A percentile compares a stretch with the other conserved stretches of the same genome.
phyloP scores from a whole-genome alignment of 23 tunicate genomes.

The Halocynthia roretzi region DNA sequence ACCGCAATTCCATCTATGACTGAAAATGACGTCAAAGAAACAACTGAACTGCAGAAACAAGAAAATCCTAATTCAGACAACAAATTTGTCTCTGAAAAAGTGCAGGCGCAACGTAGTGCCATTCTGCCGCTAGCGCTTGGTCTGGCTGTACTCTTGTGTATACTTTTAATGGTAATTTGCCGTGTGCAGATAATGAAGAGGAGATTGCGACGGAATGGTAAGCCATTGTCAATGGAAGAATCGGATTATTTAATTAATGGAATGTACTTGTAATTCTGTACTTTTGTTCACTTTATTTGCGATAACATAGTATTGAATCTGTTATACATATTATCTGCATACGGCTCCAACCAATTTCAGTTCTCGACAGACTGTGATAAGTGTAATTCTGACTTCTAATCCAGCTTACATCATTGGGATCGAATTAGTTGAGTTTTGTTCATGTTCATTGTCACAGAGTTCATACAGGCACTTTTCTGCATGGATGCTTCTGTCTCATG shows the following conservation, averaged over 20 bases:
- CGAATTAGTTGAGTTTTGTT: too few species aligned
- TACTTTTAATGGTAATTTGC: constrained; percentile 68
- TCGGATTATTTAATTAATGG: constrained; percentile 89
- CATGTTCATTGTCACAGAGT: too few species aligned
- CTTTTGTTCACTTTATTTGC: neutral
- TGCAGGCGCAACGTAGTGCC: constrained; percentile 50
- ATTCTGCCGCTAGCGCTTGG: constrained; percentile 80
- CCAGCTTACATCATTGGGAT: too few species aligned
- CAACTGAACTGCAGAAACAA: constrained; percentile 6
- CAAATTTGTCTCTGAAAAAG: neutral
- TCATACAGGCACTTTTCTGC: too few species aligned
- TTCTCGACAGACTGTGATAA: too few species aligned
- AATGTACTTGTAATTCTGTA: constrained; percentile 53
- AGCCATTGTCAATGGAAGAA: constrained; percentile 74
- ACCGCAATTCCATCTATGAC: neutral
- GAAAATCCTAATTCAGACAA: too few species aligned
- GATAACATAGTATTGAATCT: too few species aligned
- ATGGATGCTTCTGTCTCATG: too few species aligned
- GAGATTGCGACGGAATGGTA: constrained; percentile 43
- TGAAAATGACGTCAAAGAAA: neutral
- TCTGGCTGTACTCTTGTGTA: constrained; percentile 52
- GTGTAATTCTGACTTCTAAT: too few species aligned
- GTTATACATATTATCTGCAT: too few species aligned
- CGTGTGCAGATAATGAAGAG: constrained; percentile 52
- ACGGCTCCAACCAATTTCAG: too few species aligned